A percentile compares a stretch with the other conserved stretches of the same genome.
Conservation (phyloP, 2,888 invertebrate genomes). For the Hermaeophaga mercurialis region DNA sequence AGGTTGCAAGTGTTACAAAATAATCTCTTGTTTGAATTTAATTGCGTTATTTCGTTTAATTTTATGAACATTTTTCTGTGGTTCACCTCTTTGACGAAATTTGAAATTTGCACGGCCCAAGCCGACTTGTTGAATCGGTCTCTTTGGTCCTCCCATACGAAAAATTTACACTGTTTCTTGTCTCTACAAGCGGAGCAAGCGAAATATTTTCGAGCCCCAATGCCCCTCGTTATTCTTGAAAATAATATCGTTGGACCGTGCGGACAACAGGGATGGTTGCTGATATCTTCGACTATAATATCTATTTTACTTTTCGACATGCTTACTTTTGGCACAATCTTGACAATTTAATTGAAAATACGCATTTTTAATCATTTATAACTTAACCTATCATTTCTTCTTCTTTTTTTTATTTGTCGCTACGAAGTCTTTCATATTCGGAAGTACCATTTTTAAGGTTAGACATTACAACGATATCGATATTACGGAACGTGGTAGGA, state of each 20-base stretch:
- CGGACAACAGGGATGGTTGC: constrained; percentile 70
- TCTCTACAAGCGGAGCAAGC: constrained; percentile 86
- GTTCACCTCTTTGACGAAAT: constrained; percentile 59
- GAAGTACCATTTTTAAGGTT: too few relatives aligned
- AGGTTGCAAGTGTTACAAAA: constrained; percentile 71
- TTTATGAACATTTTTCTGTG: constrained; percentile 62
- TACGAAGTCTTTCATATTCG: too few relatives aligned
- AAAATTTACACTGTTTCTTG: constrained; percentile 76
- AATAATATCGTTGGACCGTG: constrained; percentile 82
- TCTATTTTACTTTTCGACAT: constrained; percentile 51
- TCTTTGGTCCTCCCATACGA: constrained; percentile 61
- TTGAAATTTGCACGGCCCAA: constrained; percentile 60
- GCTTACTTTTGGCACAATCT: too few relatives aligned
- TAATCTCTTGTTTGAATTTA: constrained; percentile 58
- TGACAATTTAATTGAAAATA: too few relatives aligned
- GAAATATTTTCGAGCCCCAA: constrained; percentile 64
- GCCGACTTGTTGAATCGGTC: constrained; percentile 52
- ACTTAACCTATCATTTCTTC: too few relatives aligned
- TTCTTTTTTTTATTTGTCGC: too few relatives aligned
- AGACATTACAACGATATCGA: too few relatives aligned
- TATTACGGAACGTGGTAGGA: too few relatives aligned
- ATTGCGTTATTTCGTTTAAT: constrained; percentile 60
- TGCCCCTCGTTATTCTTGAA: constrained; percentile 52
- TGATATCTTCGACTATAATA: constrained; percentile 63
- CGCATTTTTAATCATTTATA: too few relatives aligned